Base-by-base conservation (phyloP, 2,797 vertebrate species). In the Carapus acus region DNA sequence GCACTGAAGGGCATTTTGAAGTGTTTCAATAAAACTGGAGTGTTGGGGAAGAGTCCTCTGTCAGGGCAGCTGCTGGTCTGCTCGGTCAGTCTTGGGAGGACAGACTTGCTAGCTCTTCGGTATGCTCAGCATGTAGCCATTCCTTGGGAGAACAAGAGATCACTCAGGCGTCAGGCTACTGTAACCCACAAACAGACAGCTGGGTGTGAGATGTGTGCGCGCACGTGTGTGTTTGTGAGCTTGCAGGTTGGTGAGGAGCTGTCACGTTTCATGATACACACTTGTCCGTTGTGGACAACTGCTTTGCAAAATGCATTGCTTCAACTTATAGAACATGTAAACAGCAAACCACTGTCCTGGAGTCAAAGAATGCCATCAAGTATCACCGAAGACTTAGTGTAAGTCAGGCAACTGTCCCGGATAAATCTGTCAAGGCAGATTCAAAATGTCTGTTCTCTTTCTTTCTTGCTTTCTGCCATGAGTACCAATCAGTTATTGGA, bases 91-190 rank as follows among this genome's bases (percentile, higher is more conserved):
- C 37, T 71, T 59, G 43, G 43, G 53, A 58, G 62, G 45, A 75
- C 58, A 42, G 36, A 63, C 51, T 49, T 20, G 56, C 62, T 69
- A 49, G 54, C 72, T 57, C 65, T 54, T 62, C 61, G 80, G 77
- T 77, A 85, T 84, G 72, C 12, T 24, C 63, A 78, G 76, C 74
- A 80, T 82, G 77, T 54, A 51, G 79, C 65, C 58, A 57, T 84
- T 80, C 78, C 76, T 80, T 69, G 79, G 79, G 70, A 77, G 74
- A 67, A 42, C 36, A 54, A 54, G 49, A 62, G 54, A 68, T 78
- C 66, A 48, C 45, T 60, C 43, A 41, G 53, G 44, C 61, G 67
- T 56, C 47, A 18, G 47, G 63, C 64, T 62, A 71, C 73, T 60
- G 47, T 58, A 55, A 64, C 49, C 43, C 61, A 40, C 41, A 63